phyloP scores from a whole-genome alignment of 2,797 vertebrate species.

The Yasuhikotakia modesta region DNA sequence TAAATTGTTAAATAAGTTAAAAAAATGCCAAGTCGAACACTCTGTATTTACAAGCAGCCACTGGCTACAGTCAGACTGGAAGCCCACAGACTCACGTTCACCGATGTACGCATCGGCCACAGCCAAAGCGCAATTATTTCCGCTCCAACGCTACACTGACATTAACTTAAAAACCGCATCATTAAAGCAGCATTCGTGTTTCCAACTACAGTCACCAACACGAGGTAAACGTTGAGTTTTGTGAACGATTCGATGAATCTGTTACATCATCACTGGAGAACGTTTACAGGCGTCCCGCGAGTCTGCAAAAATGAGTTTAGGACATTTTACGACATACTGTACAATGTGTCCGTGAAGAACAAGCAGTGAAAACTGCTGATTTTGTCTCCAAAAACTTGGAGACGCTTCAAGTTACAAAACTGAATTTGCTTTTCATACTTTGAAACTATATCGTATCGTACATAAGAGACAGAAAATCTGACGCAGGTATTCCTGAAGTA shows the following conservation, averaged over 20 bases:
- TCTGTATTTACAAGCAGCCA: conserved; percentile 13
- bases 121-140: not conserved
- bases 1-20: conserved; percentile 3
- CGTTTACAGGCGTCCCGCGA: not conserved
- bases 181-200: not conserved
- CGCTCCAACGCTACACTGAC: not conserved
- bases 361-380: not conserved
- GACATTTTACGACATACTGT: conserved; percentile 28
- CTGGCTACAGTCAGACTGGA: conserved; percentile 30
- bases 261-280: not conserved
- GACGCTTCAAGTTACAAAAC: conserved; percentile 9
- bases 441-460: not conserved
- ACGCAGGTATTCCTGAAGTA: conserved; percentile 3
- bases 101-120: not conserved
- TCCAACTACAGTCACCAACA: not conserved
- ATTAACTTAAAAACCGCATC: not conserved
- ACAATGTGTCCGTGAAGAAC: conserved; percentile 9
- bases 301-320: conserved; percentile 32
- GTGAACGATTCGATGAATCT: not conserved
- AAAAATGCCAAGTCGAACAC: conserved; percentile 37
- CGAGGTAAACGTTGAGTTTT: not conserved
- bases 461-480: not conserved
- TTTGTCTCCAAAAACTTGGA: not conserved
- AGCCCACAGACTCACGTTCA: not conserved
- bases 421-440: not conserved